Evolutionary conservation across 1,140 invertebrate genomes (phyloP), one percentile per base, ranked within the genome.

Genomic region (Tetramorium alpestre): DNA sequence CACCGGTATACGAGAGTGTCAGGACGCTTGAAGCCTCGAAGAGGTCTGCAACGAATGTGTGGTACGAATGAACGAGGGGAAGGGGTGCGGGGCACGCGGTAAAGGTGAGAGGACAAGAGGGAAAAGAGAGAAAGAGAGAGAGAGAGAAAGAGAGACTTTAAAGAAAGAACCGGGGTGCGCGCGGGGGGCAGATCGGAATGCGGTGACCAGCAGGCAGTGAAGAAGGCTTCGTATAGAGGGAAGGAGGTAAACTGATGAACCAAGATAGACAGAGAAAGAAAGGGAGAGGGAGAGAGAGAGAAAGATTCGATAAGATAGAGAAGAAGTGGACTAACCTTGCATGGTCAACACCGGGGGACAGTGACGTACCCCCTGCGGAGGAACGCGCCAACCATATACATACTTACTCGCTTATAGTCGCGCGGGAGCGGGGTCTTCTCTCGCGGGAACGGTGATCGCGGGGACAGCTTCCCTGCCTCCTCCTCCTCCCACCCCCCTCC

Each of bases 321-420:
- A 78, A 89, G 78, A 87, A 90, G 77, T 72, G 81, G 76, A 65
- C 89, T 90, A 90, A 90, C 89, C 89, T 90, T 86, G 62, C 77
- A 82, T 86, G 82, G 86, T 86, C 88, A 90, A 88, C 82, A 73
- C 60, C 82, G 75, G 93, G 90, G 93, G 93, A 94, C 93, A 94
- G 89, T 93, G 93, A 94, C 93, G 91, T 93, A 91, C 92, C 94
- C 93, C 94, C 94, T 86, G 93, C 91, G 77, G 94, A 92, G 93
- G 86, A 86, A 87, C 82, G 87, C 88, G 86, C 87, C 87, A 65
- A 60, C 44, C 80, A 80, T 69, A 76, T 56, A 89, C 47, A 90
- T 75, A 90, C 86, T 85, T 85, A 86, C 76, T 58, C 51, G 56
- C 77, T 77, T 86, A 85, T 89, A 38, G 64, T 58, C 49, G 51